Conservation (phyloP, 2,888 invertebrate species). For the Heliconius erato region DNA sequence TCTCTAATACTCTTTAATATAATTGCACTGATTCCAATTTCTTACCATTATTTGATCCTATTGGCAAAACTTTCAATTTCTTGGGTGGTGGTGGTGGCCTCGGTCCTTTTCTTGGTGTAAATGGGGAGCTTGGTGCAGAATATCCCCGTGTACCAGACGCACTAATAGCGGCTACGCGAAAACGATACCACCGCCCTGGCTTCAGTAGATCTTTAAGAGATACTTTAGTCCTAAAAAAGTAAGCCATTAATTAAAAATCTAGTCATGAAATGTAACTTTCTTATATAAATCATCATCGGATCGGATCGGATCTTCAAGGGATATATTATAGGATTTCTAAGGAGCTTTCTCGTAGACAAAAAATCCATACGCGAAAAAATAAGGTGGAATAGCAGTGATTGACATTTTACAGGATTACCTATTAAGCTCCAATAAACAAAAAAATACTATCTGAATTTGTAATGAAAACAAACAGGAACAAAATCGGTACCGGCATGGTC, state of each 20-base stretch:
- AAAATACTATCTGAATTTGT: conserved; percentile 34
- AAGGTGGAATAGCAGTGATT: conserved; percentile 43
- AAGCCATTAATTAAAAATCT: background rate
- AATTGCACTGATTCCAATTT: background rate
- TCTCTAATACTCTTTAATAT: no score
- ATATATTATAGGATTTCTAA: conserved; percentile 10
- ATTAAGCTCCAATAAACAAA: conserved; percentile 32
- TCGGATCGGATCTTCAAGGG: conserved; percentile 34
- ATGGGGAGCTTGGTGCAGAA: conserved; percentile 86
- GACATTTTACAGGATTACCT: conserved; percentile 42
- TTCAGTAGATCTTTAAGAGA: conserved; percentile 85
- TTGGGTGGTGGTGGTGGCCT: conserved; percentile 87
- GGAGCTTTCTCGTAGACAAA: conserved; percentile 4
- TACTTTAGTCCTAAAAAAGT: conserved; percentile 75
- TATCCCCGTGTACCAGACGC: conserved; percentile 90
- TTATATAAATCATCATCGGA: conserved; percentile 35
- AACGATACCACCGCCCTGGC: conserved; percentile 92
- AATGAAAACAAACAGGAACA: conserved; percentile 45
- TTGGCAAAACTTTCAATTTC: conserved; percentile 85
- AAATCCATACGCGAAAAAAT: conserved; percentile 22
- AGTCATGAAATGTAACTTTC: background rate
- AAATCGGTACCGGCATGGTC: conserved; percentile 33
- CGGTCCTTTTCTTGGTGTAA: conserved; percentile 86
- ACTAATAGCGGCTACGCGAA: conserved; percentile 91
- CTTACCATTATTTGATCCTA: conserved; percentile 75